Base-by-base conservation (phyloP, 2,888 invertebrate species). In the Hemicrepidius hirtus region DNA sequence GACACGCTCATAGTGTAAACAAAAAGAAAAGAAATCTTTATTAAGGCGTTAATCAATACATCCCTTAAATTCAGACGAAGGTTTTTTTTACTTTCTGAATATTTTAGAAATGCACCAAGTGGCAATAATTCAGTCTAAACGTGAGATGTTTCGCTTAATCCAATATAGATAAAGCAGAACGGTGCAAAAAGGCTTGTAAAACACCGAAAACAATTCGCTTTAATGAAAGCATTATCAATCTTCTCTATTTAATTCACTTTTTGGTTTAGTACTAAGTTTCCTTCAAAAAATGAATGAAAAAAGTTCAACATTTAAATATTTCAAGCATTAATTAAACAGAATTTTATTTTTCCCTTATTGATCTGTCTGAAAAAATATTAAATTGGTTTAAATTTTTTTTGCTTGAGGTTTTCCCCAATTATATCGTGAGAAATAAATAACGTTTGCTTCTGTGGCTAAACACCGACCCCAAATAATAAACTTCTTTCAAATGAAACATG, bases 1-100 rank as follows among this genome's bases (percentile, higher is more conserved):
- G 71, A 72, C 71, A 70, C 70, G 32, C 28, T 65, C 40, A 57
- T 35, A 24, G 16, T 28, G 46, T 63, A 66, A 68, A 68, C 66
- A 72, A 68, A 68, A 41, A 40, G 66, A 67, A 68, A 50, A 16
- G 37, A 63, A 62, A 62, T 67, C 53, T 21, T 57, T 68, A 46
- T 53, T 67, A 55, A 40, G 67, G 63, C 44, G 35, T 68, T 68
- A 72, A 72, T 72, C 72, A 55, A 72, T 72, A 72, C 55, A 57
- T 37, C 28, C 41, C 28, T 64, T 57, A 18, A 21, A 12, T 0
- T n/a, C 12, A 20, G 53, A 40, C n/a, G 37, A 10, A 3, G 4
- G 40, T 1, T 40, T 13, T 6, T 2, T 40, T 40, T 3, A 40
- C 65, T 50, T 50, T 40, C 13, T 55, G 65, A 65, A 65, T 65